Conservation (phyloP, 2,888 invertebrate species). For the Hartigia nigra region DNA sequence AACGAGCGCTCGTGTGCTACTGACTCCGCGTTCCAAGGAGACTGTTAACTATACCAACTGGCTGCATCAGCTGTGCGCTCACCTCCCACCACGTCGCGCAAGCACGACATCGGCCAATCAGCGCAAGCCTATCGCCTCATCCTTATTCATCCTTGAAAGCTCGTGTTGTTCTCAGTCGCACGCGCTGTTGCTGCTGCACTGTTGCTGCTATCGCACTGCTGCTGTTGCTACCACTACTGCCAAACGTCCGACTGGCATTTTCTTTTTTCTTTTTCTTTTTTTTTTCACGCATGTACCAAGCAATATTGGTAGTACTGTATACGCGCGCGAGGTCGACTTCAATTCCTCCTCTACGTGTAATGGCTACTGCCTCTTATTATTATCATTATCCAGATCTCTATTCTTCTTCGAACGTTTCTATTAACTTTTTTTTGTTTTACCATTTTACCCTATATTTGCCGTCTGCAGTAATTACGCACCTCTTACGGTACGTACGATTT, state of each 20-base stretch:
- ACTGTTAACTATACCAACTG: slow-evolving; percentile 71
- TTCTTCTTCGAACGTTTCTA: not conserved
- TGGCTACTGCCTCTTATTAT: not conserved
- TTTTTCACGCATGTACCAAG: not conserved
- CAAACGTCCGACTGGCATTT: not conserved
- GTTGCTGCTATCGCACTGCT: not conserved
- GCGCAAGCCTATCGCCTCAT: slow-evolving; percentile 27
- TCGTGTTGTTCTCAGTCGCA: slow-evolving; percentile 14
- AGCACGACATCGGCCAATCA: slow-evolving; percentile 14
- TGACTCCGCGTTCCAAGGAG: slow-evolving; percentile 54
- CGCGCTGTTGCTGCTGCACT: slow-evolving; percentile 5
- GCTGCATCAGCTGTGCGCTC: slow-evolving; percentile 72
- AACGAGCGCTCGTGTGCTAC: slow-evolving; percentile 66
- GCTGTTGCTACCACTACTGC: slow-evolving; percentile 1
- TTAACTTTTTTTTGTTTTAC: not conserved
- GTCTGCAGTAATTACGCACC: not conserved
- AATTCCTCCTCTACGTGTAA: not conserved
- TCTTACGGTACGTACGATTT: not conserved
- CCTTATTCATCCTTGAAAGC: slow-evolving; percentile 50
- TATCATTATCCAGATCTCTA: not conserved
- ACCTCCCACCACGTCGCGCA: slow-evolving; percentile 63
- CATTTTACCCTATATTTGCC: not conserved
- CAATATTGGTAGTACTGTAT: not conserved
- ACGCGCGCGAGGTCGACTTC: not conserved
- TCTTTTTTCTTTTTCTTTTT: too few relatives aligned